Conservation (phyloP, 1,140 invertebrate species). For the Spodoptera frugiperda region DNA sequence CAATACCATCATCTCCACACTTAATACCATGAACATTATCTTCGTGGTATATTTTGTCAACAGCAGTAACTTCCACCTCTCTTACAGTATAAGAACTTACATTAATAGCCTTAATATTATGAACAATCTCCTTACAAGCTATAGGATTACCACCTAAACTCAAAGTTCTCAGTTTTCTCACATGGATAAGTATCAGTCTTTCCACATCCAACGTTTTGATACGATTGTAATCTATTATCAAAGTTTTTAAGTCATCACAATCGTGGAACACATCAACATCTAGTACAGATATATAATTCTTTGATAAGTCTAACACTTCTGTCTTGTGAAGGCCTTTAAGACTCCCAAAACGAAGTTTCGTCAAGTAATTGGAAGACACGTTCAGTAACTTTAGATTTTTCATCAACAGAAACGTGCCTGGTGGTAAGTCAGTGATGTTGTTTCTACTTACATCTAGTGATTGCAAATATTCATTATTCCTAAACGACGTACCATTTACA, state of each 20-base stretch:
- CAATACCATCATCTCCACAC: constrained; percentile 64
- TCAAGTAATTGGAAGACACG: constrained; percentile 69
- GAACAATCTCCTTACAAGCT: constrained; percentile 72
- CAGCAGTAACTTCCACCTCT: constrained; percentile 68
- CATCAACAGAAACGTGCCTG: constrained; percentile 72
- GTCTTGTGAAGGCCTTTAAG: constrained; percentile 69
- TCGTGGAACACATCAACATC: constrained; percentile 76
- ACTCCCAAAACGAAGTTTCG: constrained; percentile 67
- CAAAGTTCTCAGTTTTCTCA: constrained; percentile 61
- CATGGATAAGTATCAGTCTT: constrained; percentile 57
- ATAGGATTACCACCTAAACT: constrained; percentile 78
- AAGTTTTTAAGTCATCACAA: constrained; percentile 64
- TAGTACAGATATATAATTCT: constrained; percentile 63
- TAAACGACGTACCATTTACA: constrained; percentile 62
- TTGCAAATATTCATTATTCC: constrained; percentile 62
- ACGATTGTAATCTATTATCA: constrained; percentile 74
- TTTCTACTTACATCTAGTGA: constrained; percentile 70
- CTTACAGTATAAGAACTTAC: constrained; percentile 46
- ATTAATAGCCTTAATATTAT: constrained; percentile 60
- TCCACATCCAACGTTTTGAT: constrained; percentile 70
- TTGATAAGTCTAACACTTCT: constrained; percentile 72
- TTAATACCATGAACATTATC: constrained; percentile 78
- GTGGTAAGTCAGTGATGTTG: constrained; percentile 62
- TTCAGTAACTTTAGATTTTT: constrained; percentile 73
- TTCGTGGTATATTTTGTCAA: constrained; percentile 76